Conservation (phyloP, 2,797 vertebrate genomes). For the Adelosebastes latens region DNA sequence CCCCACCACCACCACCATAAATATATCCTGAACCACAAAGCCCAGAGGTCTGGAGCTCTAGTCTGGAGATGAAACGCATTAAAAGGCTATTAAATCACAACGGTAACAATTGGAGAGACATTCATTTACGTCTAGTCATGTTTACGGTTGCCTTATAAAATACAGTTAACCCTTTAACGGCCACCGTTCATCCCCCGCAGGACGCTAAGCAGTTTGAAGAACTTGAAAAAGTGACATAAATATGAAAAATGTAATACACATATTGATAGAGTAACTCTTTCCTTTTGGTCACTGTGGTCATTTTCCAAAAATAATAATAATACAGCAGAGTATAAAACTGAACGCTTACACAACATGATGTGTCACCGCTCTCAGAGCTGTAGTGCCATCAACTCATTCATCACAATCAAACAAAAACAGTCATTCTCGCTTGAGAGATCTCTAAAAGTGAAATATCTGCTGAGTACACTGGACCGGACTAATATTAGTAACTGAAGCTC, state of each 20-base stretch:
- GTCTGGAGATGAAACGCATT: background rate
- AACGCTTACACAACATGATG: background rate
- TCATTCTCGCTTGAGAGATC: background rate
- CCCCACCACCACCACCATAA: conserved; percentile 74
- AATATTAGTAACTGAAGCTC: background rate
- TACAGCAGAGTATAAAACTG: background rate
- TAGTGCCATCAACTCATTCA: background rate
- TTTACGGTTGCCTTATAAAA: background rate
- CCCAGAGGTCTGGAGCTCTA: background rate
- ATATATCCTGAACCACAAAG: conserved; percentile 81
- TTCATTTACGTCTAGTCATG: background rate
- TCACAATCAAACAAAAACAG: background rate
- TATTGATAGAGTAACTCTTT: background rate
- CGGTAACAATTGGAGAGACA: background rate
- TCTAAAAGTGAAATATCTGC: background rate
- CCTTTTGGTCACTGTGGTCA: background rate
- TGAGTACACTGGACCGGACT: background rate
- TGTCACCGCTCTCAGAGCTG: background rate
- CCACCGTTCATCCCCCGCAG: background rate
- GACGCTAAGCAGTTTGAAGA: background rate
- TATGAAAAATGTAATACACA: background rate
- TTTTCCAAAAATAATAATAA: background rate
- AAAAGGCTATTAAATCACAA: background rate
- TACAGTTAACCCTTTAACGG: background rate
- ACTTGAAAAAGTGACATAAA: background rate